Base-by-base conservation (phyloP, 1,140 invertebrate genomes). In the Hycleus cichorii region DNA sequence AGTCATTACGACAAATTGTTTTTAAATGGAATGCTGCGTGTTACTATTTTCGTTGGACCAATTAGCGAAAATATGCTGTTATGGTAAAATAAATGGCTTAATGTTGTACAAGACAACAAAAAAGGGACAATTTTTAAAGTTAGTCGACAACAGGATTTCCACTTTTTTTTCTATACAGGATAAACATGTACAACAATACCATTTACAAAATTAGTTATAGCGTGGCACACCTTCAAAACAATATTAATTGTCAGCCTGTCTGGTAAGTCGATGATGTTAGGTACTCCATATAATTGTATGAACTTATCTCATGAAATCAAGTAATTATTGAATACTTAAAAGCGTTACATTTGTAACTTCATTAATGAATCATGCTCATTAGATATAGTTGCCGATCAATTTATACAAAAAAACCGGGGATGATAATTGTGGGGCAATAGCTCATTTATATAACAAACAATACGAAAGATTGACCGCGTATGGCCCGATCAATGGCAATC, bases 221-320 rank as follows among this genome's bases (percentile, higher is more conserved):
- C 54, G 48, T 50, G 61, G 54, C 57, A 59, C 61, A 48, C 49
- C 49, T 57, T 60, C 61, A 58, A 63, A 32, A 63, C 59, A 63
- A 63, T 63, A 63, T 63, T 63, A 63, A 63, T 63, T 60, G 58
- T 63, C 49, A 59, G 54, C 32, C 47, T 54, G 57, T 58, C 47
- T 51, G 46, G 47, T 32, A 52, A 58, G 60, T 55, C 56, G 60
- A 62, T 62, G 51, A 58, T 54, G 56, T 32, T 32, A 32, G 32
- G 32, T 54, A 62, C 56, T 60, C 32, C 59, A 58, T 47, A 55
- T 64, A 60, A 64, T 57, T 57, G 55, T 39, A 40, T 38, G 45
- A 26, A 59, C 58, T 64, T 64, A 64, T 64, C 62, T 60, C 56
- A 64, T 64, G 62, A 64, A 60, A 64, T 64, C 62, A 57, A 58